phyloP scores from a whole-genome alignment of 2,888 invertebrate genomes.

The Chrysopilus asiliformis region DNA sequence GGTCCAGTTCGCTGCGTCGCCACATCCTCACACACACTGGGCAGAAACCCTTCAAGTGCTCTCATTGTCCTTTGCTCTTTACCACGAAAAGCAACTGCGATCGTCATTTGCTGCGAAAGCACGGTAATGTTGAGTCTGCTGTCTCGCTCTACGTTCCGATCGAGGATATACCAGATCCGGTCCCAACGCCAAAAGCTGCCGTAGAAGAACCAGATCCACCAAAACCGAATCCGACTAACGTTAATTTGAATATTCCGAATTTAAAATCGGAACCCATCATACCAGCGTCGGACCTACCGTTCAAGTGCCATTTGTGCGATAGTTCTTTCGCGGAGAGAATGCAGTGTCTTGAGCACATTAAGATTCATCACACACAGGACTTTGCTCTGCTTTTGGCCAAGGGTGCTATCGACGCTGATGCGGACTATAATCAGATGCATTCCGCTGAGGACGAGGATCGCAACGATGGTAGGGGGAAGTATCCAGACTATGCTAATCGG shows the following conservation, averaged over 20 bases:
- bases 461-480: conserved; percentile 59
- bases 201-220: conserved; percentile 22
- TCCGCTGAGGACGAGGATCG: conserved; percentile 45
- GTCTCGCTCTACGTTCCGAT: conserved; percentile 39
- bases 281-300: conserved; percentile 54
- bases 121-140: conserved; percentile 45
- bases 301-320: conserved; percentile 89
- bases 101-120: conserved; percentile 81
- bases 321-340: conserved; percentile 67
- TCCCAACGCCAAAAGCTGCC: conserved; percentile 31
- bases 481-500: conserved; percentile 75
- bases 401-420: conserved; percentile 54
- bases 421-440: conserved; percentile 25
- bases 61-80: conserved; percentile 82
- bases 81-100: conserved; percentile 97
- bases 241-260: conserved; percentile 30
- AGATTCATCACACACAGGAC: conserved; percentile 57
- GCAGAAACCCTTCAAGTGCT: conserved; percentile 92
- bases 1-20: conserved; percentile 89
- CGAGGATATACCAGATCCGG: conserved; percentile 33
- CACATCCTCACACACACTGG: conserved; percentile 89
- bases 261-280: conserved; percentile 14
- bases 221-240: conserved; percentile 37
- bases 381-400: conserved; percentile 72
- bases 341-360: conserved; percentile 71